Conservation (phyloP, 37 sponge, comb jelly and placozoan genomes). For the Geodia barretti region DNA sequence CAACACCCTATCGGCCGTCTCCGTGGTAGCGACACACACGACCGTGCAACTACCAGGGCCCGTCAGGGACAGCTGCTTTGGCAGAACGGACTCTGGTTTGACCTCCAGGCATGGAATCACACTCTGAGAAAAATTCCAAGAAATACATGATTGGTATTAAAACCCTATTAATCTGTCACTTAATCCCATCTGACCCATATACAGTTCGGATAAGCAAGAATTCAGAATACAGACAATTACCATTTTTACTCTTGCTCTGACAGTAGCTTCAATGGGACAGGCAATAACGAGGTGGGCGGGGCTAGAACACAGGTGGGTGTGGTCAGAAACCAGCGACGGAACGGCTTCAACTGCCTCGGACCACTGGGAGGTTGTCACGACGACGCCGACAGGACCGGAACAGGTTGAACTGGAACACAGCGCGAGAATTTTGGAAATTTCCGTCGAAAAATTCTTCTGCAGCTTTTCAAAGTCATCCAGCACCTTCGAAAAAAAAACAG, state of each 20-base stretch:
- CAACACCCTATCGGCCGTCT: neutral
- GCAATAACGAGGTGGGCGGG: slow-evolving; percentile 10
- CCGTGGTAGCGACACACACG: neutral
- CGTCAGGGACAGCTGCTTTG: neutral
- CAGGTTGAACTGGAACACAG: neutral
- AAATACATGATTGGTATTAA: too few relatives aligned
- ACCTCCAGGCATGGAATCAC: neutral
- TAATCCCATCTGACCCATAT: neutral
- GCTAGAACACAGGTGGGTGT: slow-evolving; percentile 4
- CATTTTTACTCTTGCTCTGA: slow-evolving; percentile 3
- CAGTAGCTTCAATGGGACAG: slow-evolving; percentile 34
- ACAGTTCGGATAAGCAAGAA: neutral
- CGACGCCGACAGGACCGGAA: neutral
- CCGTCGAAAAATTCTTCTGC: slow-evolving; percentile 18
- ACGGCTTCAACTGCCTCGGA: neutral
- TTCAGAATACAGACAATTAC: neutral
- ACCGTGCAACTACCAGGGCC: neutral
- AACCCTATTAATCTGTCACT: too few relatives aligned
- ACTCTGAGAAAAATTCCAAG: neutral
- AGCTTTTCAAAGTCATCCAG: slow-evolving; percentile 42
- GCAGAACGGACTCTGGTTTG: neutral
- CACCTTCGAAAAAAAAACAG: slow-evolving; percentile 30
- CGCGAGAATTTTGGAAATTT: neutral
- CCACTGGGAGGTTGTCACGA: slow-evolving; percentile 12
- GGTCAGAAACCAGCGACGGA: neutral